A percentile compares a stretch with the other conserved stretches of the same genome.
These are phyloP conservation scores for Drosophila ficusphila DNA, from an alignment of 1,140 invertebrate species.

Conservation along the genomic window DNA sequence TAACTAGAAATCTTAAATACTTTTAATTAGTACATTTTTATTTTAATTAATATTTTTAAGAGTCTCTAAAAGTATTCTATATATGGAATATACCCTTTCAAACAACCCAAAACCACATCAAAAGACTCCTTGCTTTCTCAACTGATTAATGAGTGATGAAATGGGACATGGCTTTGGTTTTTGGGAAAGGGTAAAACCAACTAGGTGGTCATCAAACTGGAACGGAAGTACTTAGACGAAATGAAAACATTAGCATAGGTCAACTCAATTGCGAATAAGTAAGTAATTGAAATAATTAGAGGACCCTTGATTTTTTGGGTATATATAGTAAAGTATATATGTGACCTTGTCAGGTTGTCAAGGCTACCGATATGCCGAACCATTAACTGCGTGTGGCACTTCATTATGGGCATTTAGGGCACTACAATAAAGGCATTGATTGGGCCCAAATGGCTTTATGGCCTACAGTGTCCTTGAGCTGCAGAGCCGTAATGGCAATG, in stretches of 20 bases:
- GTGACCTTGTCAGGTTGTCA: slow-evolving; percentile 62
- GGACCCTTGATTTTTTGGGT: slow-evolving; percentile 3
- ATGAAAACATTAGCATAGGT: slow-evolving; percentile 60
- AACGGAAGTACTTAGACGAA: slow-evolving; percentile 65
- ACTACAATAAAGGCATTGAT: slow-evolving; percentile 68
- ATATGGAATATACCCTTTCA: background rate
- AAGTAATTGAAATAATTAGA: slow-evolving; percentile 56
- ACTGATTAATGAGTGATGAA: slow-evolving; percentile 20
- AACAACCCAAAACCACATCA: slow-evolving; percentile 5
- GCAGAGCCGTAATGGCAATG: slow-evolving; percentile 45
- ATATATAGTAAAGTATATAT: background rate
- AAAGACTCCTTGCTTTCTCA: background rate
- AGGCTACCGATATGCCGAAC: slow-evolving; percentile 38
- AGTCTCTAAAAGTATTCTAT: too few species aligned
- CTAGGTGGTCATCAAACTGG: slow-evolving; percentile 18
- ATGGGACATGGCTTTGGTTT: background rate
- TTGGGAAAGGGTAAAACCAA: background rate
- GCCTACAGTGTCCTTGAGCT: slow-evolving; percentile 49
- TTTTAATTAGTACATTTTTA: too few species aligned
- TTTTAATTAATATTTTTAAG: background rate
- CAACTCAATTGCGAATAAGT: slow-evolving; percentile 58
- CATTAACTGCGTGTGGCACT: slow-evolving; percentile 83
- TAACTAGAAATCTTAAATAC: too few species aligned
- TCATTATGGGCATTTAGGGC: slow-evolving; percentile 78
- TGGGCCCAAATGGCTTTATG: slow-evolving; percentile 56